These are phyloP conservation scores for Syrista parreyssii DNA, from an alignment of 2,888 invertebrate species.

Conservation along the genomic window DNA sequence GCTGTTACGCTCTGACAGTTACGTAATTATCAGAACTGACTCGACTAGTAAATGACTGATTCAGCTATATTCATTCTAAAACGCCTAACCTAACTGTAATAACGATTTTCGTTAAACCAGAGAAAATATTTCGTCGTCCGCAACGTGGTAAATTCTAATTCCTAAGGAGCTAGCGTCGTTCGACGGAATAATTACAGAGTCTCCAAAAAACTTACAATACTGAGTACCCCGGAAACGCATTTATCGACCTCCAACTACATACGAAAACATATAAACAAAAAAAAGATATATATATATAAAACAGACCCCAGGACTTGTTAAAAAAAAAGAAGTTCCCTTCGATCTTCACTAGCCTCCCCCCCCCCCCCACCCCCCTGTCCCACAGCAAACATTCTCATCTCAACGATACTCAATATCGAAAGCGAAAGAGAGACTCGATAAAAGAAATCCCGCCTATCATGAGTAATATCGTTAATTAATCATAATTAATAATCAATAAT, in stretches of 20 bases:
- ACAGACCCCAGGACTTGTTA: neutral
- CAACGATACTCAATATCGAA: neutral
- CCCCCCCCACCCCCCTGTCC: too few species aligned
- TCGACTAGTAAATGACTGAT: constrained; percentile 66
- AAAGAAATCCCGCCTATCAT: neutral
- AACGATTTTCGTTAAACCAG: constrained; percentile 13
- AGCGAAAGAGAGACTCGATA: neutral
- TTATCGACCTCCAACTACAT: neutral
- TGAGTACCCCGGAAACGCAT: neutral
- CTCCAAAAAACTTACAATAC: neutral
- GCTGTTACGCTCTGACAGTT: neutral
- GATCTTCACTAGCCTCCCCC: neutral
- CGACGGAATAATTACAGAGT: neutral
- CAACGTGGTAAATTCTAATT: neutral
- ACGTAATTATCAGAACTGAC: constrained; percentile 45
- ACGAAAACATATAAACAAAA: constrained; percentile 20
- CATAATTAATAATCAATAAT: neutral
- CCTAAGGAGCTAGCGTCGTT: neutral
- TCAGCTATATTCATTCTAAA: constrained; percentile 52
- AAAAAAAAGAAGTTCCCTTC: neutral
- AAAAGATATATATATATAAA: constrained; percentile 14
- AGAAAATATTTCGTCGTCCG: constrained; percentile 21
- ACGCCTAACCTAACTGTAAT: constrained; percentile 32
- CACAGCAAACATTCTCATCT: neutral
- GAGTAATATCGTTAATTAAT: neutral